Evolutionary conservation across 2,113 vertebrate genomes (phyloP), one percentile per base, ranked within the genome.

Genomic region (Micronycteris hirsuta): DNA sequence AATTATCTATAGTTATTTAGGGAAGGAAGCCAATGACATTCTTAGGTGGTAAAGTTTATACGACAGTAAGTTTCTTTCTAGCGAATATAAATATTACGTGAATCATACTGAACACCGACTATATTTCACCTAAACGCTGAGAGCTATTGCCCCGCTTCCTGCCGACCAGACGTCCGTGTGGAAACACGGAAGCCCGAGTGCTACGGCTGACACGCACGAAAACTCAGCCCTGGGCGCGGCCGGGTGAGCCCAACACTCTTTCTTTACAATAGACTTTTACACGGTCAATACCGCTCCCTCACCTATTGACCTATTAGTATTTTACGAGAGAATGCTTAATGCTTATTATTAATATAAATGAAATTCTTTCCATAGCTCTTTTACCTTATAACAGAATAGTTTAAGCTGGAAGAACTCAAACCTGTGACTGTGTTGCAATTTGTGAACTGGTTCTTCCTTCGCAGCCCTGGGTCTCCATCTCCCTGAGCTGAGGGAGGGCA

Each of bases 1-100:
- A 86, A 71, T 7, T 14, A 38, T 54, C 80, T 43, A 68, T 28
- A 94, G n/a, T 92, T 63, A 89, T 70, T 84, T 63, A 88, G 77
- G 71, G 36, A 89, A 96, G 61, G 77, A 85, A 92, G 36, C 26
- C 84, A 97, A 36, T 80, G 58, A 78, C 56, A 87, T 41, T 89
- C 83, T 58, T 83, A 52, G 43, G 45, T 91, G 58, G 87, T 26
- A 28, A 70, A 81, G 77, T 86, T 97, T 89, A 81, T 28, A 15
- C 54, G 47, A 89, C 19, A 47, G 36, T 43, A 81, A 87, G 38
- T 71, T 73, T 81, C 68, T 78, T 95, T 94, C 56, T 68, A 45
- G 8, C 86, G 94, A 94, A 84, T 33, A 65, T 52, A 95, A 94
- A 82, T 77, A 88, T 47, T 82, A 86, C 16, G 54, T 7, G 20